phyloP scores from a whole-genome alignment of 2,888 invertebrate species.

The Deilephila elpenor region DNA sequence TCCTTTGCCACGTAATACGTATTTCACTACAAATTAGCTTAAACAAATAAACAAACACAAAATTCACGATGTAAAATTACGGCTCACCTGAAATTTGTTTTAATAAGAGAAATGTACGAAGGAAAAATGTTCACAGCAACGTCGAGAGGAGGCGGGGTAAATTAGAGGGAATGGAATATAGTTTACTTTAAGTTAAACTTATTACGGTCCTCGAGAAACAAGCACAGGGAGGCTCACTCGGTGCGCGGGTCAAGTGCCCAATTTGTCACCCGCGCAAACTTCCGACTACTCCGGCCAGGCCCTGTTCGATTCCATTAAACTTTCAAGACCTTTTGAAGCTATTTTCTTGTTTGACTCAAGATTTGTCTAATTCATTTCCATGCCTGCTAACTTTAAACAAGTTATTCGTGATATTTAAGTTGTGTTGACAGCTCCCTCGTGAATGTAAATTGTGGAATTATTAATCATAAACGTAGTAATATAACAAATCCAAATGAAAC shows the following conservation, averaged over 20 bases:
- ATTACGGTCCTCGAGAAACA: slow-evolving; percentile 83
- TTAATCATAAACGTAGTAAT: slow-evolving; percentile 39
- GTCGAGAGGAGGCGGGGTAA: slow-evolving; percentile 71
- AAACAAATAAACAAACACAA: slow-evolving; percentile 34
- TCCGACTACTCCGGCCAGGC: slow-evolving; percentile 74
- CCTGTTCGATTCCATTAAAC: slow-evolving; percentile 84
- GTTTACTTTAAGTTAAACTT: slow-evolving; percentile 85
- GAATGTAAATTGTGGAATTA: slow-evolving; percentile 13
- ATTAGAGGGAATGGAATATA: slow-evolving; percentile 84
- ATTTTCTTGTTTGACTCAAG: slow-evolving; percentile 81
- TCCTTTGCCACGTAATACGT: slow-evolving; percentile 28
- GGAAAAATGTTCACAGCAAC: slow-evolving; percentile 65
- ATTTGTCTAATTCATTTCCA: slow-evolving; percentile 79
- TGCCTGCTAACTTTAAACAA: slow-evolving; percentile 50
- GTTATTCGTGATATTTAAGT: slow-evolving; percentile 37
- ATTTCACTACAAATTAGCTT: slow-evolving; percentile 35
- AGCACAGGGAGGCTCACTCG: slow-evolving; percentile 75
- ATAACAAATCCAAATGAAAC: slow-evolving; percentile 70
- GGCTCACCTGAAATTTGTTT: slow-evolving; percentile 44
- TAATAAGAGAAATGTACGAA: slow-evolving; percentile 59
- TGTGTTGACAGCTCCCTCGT: slow-evolving; percentile 34
- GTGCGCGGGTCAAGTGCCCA: slow-evolving; percentile 83
- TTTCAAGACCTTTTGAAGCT: slow-evolving; percentile 83
- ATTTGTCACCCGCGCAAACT: slow-evolving; percentile 84
- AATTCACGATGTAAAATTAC: slow-evolving; percentile 37